These are phyloP conservation scores for Gadus chalcogrammus DNA, from an alignment of 2,113 vertebrate species.

Conservation along the genomic window DNA sequence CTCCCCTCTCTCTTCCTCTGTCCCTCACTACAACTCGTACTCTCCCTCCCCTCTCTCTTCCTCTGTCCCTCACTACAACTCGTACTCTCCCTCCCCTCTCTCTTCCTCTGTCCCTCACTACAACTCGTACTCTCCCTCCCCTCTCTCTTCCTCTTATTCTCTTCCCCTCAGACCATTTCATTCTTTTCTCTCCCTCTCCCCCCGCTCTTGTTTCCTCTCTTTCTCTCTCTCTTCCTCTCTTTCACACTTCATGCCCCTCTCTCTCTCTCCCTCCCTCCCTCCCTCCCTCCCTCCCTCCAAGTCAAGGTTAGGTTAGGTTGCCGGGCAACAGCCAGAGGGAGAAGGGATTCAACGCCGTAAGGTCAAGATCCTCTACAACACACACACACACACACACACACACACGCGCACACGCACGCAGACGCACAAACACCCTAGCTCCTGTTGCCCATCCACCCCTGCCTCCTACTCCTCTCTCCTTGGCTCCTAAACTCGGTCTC, in stretches of 20 bases:
- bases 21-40: not conserved
- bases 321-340: slow-evolving; percentile 55
- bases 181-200: no score
- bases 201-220: no score
- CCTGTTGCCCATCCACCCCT: no score
- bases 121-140: no score
- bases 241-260: slow-evolving; percentile 25
- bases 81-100: slow-evolving; percentile 25
- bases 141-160: no score
- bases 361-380: slow-evolving; percentile 45
- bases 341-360: slow-evolving; percentile 46
- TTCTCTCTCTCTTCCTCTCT: no score
- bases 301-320: slow-evolving; percentile 54
- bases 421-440: not conserved
- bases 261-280: not conserved
- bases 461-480: slow-evolving; percentile 21
- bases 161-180: no score
- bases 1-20: slow-evolving; percentile 31
- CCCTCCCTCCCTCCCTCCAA: slow-evolving; percentile 1
- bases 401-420: slow-evolving; percentile 6
- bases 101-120: not conserved
- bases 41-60: slow-evolving; percentile 31
- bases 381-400: slow-evolving; percentile 13
- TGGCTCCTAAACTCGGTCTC: slow-evolving; percentile 50
- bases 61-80: slow-evolving; percentile 2